Evolutionary conservation across 2,888 invertebrate species (phyloP).

Genomic region (Orthosia gracilis): DNA sequence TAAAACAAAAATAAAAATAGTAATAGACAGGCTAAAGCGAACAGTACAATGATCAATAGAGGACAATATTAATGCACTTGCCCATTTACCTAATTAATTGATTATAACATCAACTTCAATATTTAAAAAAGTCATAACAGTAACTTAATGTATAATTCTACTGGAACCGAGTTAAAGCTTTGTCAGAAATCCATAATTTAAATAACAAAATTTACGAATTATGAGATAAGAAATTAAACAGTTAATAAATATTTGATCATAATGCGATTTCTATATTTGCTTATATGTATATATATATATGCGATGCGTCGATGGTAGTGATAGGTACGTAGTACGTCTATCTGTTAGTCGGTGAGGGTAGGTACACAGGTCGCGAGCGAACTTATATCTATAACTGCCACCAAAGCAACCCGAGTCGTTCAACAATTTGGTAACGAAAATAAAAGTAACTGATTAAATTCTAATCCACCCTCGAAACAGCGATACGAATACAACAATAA

Average conservation of each 20-base stretch:
- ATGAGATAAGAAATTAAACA: slow-evolving; percentile 89
- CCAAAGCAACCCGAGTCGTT: slow-evolving; percentile 87
- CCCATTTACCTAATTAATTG: slow-evolving; percentile 91
- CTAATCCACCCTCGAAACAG: slow-evolving; percentile 86
- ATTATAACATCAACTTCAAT: slow-evolving; percentile 91
- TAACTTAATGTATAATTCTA: slow-evolving; percentile 91
- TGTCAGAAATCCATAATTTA: slow-evolving; percentile 90
- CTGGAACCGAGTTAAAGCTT: slow-evolving; percentile 91
- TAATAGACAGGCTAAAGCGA: slow-evolving; percentile 89
- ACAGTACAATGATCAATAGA: slow-evolving; percentile 88
- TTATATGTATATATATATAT: slow-evolving; percentile 77
- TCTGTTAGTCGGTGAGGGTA: slow-evolving; percentile 57
- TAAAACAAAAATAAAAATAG: slow-evolving; percentile 89
- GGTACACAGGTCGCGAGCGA: slow-evolving; percentile 69
- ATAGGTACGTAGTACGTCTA: slow-evolving; percentile 66
- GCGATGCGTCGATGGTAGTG: slow-evolving; percentile 80
- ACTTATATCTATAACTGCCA: slow-evolving; percentile 83
- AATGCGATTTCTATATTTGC: slow-evolving; percentile 83
- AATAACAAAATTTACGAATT: slow-evolving; percentile 90
- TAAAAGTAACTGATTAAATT: slow-evolving; percentile 88
- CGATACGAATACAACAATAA: slow-evolving; percentile 90
- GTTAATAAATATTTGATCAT: slow-evolving; percentile 91
- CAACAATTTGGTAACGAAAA: slow-evolving; percentile 91
- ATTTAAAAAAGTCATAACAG: slow-evolving; percentile 90
- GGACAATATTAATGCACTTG: slow-evolving; percentile 91